phyloP scores from a whole-genome alignment of 2,797 vertebrate species.

The Onychomys torridus region DNA sequence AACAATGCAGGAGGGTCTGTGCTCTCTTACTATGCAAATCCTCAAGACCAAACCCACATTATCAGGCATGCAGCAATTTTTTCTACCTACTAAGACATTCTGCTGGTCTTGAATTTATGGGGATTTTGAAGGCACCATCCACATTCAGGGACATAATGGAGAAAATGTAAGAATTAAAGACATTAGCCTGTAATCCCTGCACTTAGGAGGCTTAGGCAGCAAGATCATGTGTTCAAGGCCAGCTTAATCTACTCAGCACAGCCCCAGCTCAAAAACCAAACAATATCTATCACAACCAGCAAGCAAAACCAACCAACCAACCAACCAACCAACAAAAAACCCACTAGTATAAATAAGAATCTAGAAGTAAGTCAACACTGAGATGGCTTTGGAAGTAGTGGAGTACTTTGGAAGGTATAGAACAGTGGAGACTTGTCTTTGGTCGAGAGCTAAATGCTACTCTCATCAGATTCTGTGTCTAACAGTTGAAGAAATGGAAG shows the following conservation, averaged over 20 bases:
- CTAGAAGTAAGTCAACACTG: slow-evolving; percentile 5
- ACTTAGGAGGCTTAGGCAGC: not conserved
- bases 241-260: not conserved
- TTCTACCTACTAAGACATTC: not conserved
- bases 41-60: not conserved
- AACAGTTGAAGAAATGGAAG: slow-evolving; percentile 8
- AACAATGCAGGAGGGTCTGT: not conserved
- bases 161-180: not conserved
- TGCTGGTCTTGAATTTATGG: not conserved
- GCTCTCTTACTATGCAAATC: not conserved
- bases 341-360: not conserved
- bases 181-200: not conserved
- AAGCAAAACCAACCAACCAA: not conserved
- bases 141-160: not conserved
- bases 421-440: not conserved
- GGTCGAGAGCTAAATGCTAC: not conserved
- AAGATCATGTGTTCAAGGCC: not conserved
- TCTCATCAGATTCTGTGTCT: not conserved
- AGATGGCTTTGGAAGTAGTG: not conserved
- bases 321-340: not conserved
- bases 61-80: not conserved
- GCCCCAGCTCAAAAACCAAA: not conserved
- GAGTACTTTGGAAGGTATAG: not conserved
- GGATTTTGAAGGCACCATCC: not conserved
- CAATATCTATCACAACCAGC: not conserved